Evolutionary conservation across 2,888 invertebrate genomes (phyloP).

Genomic region (Synanthedon tipuliformis): DNA sequence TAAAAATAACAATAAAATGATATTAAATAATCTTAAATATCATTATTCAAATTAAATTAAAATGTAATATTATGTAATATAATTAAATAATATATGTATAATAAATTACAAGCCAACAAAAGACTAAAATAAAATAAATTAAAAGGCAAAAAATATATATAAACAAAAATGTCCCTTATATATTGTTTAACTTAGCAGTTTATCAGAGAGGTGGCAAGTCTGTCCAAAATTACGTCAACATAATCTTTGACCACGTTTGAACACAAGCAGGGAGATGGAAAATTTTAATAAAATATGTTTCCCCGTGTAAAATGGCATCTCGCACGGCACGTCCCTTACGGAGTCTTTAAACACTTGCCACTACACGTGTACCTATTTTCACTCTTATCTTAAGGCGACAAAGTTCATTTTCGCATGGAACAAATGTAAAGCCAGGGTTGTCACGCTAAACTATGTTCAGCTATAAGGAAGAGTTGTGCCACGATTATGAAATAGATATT

Average conservation of each 20-base stretch:
- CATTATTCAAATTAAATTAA: too few relatives aligned
- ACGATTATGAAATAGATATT: slow-evolving; percentile 35
- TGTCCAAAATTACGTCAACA: neutral
- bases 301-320: slow-evolving; percentile 38
- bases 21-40: too few relatives aligned
- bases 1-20: too few relatives aligned
- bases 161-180: too few relatives aligned
- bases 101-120: too few relatives aligned
- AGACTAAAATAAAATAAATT: too few relatives aligned
- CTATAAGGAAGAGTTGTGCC: slow-evolving; percentile 41
- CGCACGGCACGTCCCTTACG: slow-evolving; percentile 39
- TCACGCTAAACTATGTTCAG: slow-evolving; percentile 11
- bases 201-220: too few relatives aligned
- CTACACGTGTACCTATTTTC: slow-evolving; percentile 3
- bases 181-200: too few relatives aligned
- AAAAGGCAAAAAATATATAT: too few relatives aligned
- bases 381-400: slow-evolving; percentile 11
- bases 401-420: slow-evolving; percentile 7
- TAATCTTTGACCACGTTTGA: slow-evolving; percentile 28
- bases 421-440: neutral
- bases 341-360: slow-evolving; percentile 35
- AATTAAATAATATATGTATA: too few relatives aligned
- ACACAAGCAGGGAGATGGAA: slow-evolving; percentile 42
- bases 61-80: too few relatives aligned
- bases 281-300: slow-evolving; percentile 59